phyloP scores from a whole-genome alignment of 2,888 invertebrate species.

The Ormia ochracea region DNA sequence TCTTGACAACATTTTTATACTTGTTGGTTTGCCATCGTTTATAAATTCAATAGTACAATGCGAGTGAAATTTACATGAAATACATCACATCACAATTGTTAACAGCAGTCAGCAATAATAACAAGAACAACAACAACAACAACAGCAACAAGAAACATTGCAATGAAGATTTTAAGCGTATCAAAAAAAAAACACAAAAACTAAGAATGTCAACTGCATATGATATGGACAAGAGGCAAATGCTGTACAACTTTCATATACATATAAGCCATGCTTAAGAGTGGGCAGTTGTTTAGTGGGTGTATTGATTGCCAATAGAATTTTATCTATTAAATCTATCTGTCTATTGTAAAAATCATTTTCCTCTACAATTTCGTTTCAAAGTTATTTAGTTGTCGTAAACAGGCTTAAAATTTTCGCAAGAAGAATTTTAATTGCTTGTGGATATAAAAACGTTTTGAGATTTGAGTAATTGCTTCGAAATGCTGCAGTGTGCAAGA shows the following conservation, averaged over 20 bases:
- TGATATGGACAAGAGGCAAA: conserved; percentile 23
- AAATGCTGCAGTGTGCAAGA: too few relatives aligned
- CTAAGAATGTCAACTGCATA: conserved; percentile 26
- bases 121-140: conserved; percentile 18
- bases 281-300: neutral
- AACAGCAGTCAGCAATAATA: conserved; percentile 32
- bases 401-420: neutral
- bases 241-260: conserved; percentile 2
- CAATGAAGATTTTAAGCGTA: too few relatives aligned
- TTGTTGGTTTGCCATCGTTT: conserved; percentile 19
- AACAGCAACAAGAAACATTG: neutral
- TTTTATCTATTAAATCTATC: neutral
- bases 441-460: neutral
- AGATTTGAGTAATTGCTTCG: too few relatives aligned
- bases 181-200: neutral
- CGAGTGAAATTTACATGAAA: conserved; percentile 62
- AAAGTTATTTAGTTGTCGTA: neutral
- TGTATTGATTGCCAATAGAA: neutral
- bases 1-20: conserved; percentile 22
- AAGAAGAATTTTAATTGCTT: neutral
- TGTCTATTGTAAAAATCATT: neutral
- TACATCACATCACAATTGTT: conserved; percentile 57
- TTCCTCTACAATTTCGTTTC: neutral
- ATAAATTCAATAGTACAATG: conserved; percentile 47
- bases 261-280: neutral